Base-by-base conservation (phyloP, 2,888 invertebrate species). In the Caenorhabditis sp. region DNA sequence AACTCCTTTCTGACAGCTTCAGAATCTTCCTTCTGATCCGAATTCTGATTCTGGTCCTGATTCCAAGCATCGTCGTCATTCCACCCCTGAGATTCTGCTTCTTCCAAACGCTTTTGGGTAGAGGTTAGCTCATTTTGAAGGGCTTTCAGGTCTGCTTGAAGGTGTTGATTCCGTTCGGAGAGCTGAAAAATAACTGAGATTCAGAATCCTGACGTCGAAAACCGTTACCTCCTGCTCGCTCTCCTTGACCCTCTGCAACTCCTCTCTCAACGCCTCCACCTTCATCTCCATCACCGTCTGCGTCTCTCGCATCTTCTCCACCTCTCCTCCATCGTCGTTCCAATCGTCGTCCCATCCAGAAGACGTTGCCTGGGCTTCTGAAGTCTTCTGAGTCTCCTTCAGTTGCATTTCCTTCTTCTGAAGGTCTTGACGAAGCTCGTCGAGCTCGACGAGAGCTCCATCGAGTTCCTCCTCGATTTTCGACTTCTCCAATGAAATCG, bases 31-130 rank as follows among this genome's bases (percentile, higher is more conserved):
- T 35, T 31, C n/a, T 26, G 26, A n/a, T n/a, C n/a, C n/a, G n/a
- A n/a, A n/a, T n/a, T 12, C 7, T 22, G 5, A 7, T 54, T 35
- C 63, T 10, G 28, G 7, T 47, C 58, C 2, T 70, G n/a, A 35
- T 64, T 64, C 74, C 75, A 66, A 10, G 44, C 75, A 10, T 69
- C 41, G n/a, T 77, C 68, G 26, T 68, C 68, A 22, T 59, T 51
- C 76, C 76, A 76, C 8, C 38, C 54, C 6, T 41, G 8, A 6
- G 56, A 16, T 63, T 72, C 56, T 2, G 74, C 51, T 14, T 61
- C 24, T 28, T 41, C n/a, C 35, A 79, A 22, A 26, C 73, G 56
- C 6, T 61, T 35, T n/a, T 64, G 24, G 14, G 56, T 28, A n/a
- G n/a, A 14, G 22, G 73, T 44, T 10, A 79, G 51, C 16, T 72